Percentiles rank a stretch among this genome's conserved stretches.
These are phyloP conservation scores for Caenorhabditis parvicauda DNA, from an alignment of 2,888 invertebrate genomes.

Conservation along the genomic window DNA sequence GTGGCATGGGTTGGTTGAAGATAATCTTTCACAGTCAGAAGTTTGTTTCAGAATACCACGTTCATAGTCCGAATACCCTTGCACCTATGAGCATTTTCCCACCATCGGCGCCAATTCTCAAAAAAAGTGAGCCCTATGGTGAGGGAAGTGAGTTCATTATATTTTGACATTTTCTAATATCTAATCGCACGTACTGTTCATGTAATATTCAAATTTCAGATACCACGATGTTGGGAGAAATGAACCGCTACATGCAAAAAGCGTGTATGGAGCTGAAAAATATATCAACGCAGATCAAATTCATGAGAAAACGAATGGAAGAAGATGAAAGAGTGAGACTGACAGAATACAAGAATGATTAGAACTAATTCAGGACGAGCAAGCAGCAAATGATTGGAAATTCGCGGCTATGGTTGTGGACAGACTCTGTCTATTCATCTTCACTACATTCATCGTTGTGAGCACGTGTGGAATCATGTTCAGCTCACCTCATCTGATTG, in stretches of 20 bases:
- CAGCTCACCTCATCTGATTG: conserved; percentile 50
- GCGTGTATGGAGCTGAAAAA: conserved; percentile 47
- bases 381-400: conserved; percentile 58
- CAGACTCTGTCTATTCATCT: conserved; percentile 51
- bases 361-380: conserved; percentile 42
- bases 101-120: too few relatives aligned
- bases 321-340: conserved; percentile 47
- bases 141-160: too few relatives aligned
- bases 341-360: not conserved
- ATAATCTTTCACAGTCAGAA: too few relatives aligned
- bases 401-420: conserved; percentile 59
- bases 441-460: conserved; percentile 54
- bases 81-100: not conserved
- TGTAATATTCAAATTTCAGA: not conserved
- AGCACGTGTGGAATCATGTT: conserved; percentile 57
- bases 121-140: too few relatives aligned
- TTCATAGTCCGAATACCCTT: not conserved
- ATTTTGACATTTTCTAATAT: too few relatives aligned
- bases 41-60: not conserved
- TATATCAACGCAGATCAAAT: conserved; percentile 40
- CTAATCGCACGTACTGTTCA: too few relatives aligned
- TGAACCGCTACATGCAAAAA: conserved; percentile 45
- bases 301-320: conserved; percentile 45
- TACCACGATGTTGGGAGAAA: conserved; percentile 18
- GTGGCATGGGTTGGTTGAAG: too few relatives aligned